Base-by-base conservation (phyloP, 1,140 invertebrate genomes). In the Drosophila neocordata region DNA sequence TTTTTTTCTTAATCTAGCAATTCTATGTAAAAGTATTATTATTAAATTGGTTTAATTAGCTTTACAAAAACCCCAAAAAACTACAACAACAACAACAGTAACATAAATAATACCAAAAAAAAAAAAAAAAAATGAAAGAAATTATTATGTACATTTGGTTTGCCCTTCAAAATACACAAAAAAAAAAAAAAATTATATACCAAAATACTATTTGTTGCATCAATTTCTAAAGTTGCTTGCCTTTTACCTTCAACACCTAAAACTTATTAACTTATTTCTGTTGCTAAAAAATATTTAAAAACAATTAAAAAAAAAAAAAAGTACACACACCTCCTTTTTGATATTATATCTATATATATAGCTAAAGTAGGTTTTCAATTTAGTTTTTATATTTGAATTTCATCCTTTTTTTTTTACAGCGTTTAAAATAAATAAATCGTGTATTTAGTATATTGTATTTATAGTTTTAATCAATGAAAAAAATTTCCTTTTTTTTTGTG, bases 121-220 rank as follows among this genome's bases (percentile, higher is more conserved):
- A 48, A 15, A 15, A 13, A 13, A 13, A 15, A 1, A 15, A 44
- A 44, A 44, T 6, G 15, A 44, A n/a, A n/a, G n/a, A n/a, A n/a
- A n/a, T n/a, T n/a, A 44, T 44, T 44, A 9, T 44, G 24, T 77
- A 65, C 77, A 79, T 76, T 84, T 76, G 68, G 80, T 74, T 84
- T 82, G 70, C 37, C 53, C 57, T 71, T 34, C 38, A 20, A 59
- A 55, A 65, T 62, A 62, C 41, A 44, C 61, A 72, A 61, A 78
- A 56, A 31, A 59, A 83, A 57, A 66, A 31, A 37, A 24, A 78
- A 56, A 70, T 51, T 64, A 53, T 67, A 62, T 48, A 61, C 11
- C 20, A 52, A 9, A 53, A 44, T 63, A 62, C 58, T 70, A 37
- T 31, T 85, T 65, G 55, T 84, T 84, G 64, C 67, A 72, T 24